phyloP scores from a whole-genome alignment of 2,888 invertebrate genomes.

The Cheilosia scutellata region DNA sequence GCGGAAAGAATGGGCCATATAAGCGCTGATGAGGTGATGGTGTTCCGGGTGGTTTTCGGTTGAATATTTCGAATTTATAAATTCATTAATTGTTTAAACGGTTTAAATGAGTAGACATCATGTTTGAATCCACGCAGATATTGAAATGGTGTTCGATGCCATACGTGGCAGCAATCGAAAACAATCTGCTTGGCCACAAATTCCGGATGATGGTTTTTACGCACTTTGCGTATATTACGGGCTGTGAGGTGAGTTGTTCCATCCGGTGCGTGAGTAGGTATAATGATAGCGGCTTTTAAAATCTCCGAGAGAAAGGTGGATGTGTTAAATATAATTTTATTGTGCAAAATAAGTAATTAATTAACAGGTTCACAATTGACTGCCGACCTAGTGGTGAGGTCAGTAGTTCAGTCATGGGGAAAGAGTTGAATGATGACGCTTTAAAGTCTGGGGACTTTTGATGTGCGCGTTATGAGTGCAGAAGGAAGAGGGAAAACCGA shows the following conservation, averaged over 20 bases:
- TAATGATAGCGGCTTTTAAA: constrained; percentile 64
- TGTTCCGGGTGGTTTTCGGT: constrained; percentile 56
- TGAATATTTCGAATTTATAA: constrained; percentile 69
- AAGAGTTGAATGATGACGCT: no score
- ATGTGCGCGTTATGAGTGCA: neutral
- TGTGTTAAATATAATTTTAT: constrained; percentile 62
- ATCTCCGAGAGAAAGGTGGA: constrained; percentile 28
- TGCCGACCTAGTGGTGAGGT: constrained; percentile 13
- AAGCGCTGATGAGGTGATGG: constrained; percentile 44
- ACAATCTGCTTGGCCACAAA: constrained; percentile 73
- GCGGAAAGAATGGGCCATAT: constrained; percentile 46
- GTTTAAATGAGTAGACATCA: constrained; percentile 71
- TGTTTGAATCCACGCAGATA: constrained; percentile 62
- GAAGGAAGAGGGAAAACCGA: no score
- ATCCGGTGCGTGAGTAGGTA: constrained; percentile 66
- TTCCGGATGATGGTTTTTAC: constrained; percentile 75
- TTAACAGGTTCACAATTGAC: constrained; percentile 53
- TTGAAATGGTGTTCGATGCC: constrained; percentile 57
- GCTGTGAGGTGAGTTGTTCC: constrained; percentile 32
- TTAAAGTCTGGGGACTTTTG: neutral
- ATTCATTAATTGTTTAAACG: constrained; percentile 72
- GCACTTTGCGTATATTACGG: constrained; percentile 60
- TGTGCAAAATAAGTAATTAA: constrained; percentile 67
- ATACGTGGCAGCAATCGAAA: constrained; percentile 59
- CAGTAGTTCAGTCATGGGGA: neutral